Conservation (phyloP, 2,888 invertebrate species). For the Slavum lentiscoides region DNA sequence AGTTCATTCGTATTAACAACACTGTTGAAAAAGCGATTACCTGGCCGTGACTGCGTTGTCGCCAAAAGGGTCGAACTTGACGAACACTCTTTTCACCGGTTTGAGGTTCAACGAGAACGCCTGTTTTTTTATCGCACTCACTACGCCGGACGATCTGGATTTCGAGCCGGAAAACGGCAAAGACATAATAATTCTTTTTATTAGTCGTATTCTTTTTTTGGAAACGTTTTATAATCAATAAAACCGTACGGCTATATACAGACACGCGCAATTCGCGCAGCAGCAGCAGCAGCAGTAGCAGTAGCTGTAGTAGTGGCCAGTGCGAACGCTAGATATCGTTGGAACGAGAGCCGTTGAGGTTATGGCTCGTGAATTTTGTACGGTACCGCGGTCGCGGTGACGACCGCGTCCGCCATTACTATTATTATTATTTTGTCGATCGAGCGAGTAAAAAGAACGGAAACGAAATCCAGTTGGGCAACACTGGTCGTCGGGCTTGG, state of each 20-base stretch:
- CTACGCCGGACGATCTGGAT: slow-evolving; percentile 68
- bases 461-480: slow-evolving; percentile 37
- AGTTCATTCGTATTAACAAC: neutral
- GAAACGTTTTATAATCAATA: slow-evolving; percentile 31
- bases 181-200: slow-evolving; percentile 55
- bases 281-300: no score
- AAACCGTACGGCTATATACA: slow-evolving; percentile 28
- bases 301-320: neutral
- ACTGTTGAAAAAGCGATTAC: slow-evolving; percentile 60
- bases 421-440: slow-evolving; percentile 7
- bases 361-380: neutral
- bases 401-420: slow-evolving; percentile 25
- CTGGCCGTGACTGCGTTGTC: slow-evolving; percentile 69
- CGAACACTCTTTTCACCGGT: slow-evolving; percentile 75
- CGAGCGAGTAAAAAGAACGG: slow-evolving; percentile 18
- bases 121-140: slow-evolving; percentile 75
- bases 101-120: slow-evolving; percentile 73
- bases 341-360: slow-evolving; percentile 14
- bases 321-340: neutral
- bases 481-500: slow-evolving; percentile 50
- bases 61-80: slow-evolving; percentile 84
- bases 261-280: neutral
- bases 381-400: slow-evolving; percentile 24
- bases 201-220: slow-evolving; percentile 1
- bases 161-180: slow-evolving; percentile 56